Percentiles rank a stretch among this genome's conserved stretches.
These are phyloP conservation scores for Pristionchus exspectatus DNA, from an alignment of 2,888 invertebrate species.

Conservation along the genomic window DNA sequence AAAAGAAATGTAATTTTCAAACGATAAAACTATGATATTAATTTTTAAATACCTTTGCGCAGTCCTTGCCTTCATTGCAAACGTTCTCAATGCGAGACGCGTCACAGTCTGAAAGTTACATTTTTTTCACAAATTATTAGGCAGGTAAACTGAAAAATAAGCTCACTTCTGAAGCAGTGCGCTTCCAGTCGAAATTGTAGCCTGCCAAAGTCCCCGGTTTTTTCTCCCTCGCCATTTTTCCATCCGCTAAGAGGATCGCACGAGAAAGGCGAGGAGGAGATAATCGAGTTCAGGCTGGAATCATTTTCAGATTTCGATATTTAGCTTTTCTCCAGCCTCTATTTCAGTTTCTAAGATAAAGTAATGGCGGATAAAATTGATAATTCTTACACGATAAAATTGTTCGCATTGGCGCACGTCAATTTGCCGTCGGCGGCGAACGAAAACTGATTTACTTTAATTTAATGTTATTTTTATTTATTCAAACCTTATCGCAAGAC, in stretches of 20 bases:
- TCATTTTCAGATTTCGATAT: background rate
- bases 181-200: background rate
- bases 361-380: background rate
- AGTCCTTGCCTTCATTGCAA: background rate
- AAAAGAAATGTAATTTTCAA: too few species aligned
- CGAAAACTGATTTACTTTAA: background rate
- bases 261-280: background rate
- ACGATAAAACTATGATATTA: too few species aligned
- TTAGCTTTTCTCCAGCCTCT: too few species aligned
- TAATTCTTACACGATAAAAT: background rate
- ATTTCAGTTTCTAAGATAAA: background rate
- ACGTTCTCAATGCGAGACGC: background rate
- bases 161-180: constrained; percentile 15
- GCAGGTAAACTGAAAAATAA: background rate
- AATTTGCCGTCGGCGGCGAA: background rate
- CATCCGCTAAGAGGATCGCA: background rate
- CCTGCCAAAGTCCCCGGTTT: background rate
- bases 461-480: background rate
- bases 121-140: background rate
- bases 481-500: background rate
- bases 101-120: background rate
- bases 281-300: constrained; percentile 4
- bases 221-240: background rate
- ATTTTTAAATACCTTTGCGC: background rate
- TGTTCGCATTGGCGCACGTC: background rate